A percentile compares a stretch with the other conserved stretches of the same genome.
Conservation (phyloP, 2,888 invertebrate species). For the Sarcophaga subvicina region DNA sequence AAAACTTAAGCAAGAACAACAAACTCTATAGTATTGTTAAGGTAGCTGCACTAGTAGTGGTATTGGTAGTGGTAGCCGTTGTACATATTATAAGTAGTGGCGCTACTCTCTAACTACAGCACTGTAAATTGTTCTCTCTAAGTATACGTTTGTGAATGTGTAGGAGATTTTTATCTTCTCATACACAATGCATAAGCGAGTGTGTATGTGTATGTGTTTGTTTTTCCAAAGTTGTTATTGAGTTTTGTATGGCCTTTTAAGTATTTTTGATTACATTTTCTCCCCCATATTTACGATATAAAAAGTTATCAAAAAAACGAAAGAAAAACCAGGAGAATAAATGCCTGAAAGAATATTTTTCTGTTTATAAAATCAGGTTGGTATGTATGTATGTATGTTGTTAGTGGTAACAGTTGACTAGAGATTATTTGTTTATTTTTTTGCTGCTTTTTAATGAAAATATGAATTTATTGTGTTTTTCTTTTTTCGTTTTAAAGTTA, state of each 20-base stretch:
- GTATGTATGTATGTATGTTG: constrained; percentile 13
- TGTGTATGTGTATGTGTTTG: constrained; percentile 21
- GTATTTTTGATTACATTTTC: constrained; percentile 65
- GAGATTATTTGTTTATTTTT: constrained; percentile 40
- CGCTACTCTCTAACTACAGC: not conserved
- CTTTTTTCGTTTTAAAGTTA: constrained; percentile 5
- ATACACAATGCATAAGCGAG: not conserved
- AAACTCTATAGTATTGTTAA: not conserved
- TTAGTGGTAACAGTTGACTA: constrained; percentile 64
- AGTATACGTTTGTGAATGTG: not conserved
- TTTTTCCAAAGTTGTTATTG: constrained; percentile 59
- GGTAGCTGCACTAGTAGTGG: not conserved
- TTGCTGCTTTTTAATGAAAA: constrained; percentile 31
- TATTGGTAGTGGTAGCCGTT: not conserved
- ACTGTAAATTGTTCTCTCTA: constrained; percentile 52
- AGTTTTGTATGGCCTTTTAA: constrained; percentile 68
- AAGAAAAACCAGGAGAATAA: not conserved
- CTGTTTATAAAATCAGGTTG: constrained; percentile 54
- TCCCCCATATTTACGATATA: constrained; percentile 44
- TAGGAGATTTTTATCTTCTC: not conserved
- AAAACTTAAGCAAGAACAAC: not conserved
- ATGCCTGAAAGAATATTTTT: not conserved
- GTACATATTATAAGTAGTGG: not conserved
- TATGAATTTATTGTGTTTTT: constrained; percentile 29
- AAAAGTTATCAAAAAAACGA: not conserved